These are phyloP conservation scores for Zaprionus taronus DNA, from an alignment of 1,140 invertebrate species.

Conservation along the genomic window DNA sequence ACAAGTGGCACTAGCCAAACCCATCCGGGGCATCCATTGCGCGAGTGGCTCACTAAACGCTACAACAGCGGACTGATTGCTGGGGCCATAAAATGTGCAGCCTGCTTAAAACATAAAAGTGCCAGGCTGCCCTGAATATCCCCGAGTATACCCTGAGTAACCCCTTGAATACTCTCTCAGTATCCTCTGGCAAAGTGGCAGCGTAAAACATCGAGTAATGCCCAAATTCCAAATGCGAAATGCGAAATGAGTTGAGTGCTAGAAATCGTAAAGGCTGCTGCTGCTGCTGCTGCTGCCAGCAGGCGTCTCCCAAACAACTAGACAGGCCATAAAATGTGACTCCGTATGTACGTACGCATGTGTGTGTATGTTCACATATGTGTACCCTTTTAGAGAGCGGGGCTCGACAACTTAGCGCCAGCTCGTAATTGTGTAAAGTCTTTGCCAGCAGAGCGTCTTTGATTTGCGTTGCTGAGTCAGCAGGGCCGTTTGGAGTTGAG, in stretches of 20 bases:
- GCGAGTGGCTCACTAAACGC: slow-evolving; percentile 77
- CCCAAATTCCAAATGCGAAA: slow-evolving; percentile 67
- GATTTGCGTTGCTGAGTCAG: slow-evolving; percentile 50
- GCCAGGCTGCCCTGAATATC: slow-evolving; percentile 45
- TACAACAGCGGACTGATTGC: slow-evolving; percentile 59
- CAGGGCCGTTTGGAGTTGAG: slow-evolving; percentile 10
- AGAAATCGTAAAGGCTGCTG: slow-evolving; percentile 72
- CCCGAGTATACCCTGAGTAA: slow-evolving; percentile 44
- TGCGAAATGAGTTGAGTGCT: slow-evolving; percentile 81
- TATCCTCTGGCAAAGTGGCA: slow-evolving; percentile 57
- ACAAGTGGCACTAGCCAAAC: background rate
- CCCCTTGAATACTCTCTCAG: background rate
- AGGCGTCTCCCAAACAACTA: slow-evolving; percentile 55
- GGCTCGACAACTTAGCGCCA: background rate
- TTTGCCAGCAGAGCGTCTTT: slow-evolving; percentile 14
- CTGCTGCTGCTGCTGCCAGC: slow-evolving; percentile 19
- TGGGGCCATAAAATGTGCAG: slow-evolving; percentile 72
- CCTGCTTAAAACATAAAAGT: slow-evolving; percentile 80
- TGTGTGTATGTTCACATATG: slow-evolving; percentile 5
- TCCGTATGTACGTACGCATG: background rate
- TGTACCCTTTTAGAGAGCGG: background rate
- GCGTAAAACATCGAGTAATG: slow-evolving; percentile 81
- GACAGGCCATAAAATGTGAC: slow-evolving; percentile 59
- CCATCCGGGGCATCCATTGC: background rate
- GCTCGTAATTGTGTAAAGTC: slow-evolving; percentile 3